Base-by-base conservation (phyloP, 2,888 invertebrate species). In the Athripsodes cinereus region DNA sequence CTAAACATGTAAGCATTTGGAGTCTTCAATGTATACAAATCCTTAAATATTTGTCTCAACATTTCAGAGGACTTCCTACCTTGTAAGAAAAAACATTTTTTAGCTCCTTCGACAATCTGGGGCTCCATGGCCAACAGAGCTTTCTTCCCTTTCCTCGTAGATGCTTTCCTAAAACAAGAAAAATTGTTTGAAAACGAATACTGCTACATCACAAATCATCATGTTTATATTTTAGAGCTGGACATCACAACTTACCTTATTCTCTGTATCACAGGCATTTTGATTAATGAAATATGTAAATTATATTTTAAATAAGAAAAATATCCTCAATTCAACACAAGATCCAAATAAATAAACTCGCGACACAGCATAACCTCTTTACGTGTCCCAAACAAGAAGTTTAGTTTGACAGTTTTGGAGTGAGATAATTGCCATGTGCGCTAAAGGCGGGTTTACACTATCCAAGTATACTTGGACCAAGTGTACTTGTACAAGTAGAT, bases 121-220 rank as follows among this genome's bases (percentile, higher is more conserved):
- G 97, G 91, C 68, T 91, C 95, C 65, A 86, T 83, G 11, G 87
- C 84, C 54, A 88, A 76, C 53, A 98, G 74, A 16, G 88, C 84
- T 67, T 90, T 87, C 72, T 96, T 96, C 19, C 93, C 95, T 71
- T 85, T 88, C 50, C 89, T 88, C 51, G 93, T 94, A 66, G 86
- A 90, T 0, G 96, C 91, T 79, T 95, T 95, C 64, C 94, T 95
- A 72, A 1, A 78, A 59, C 35, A 47, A 48, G 31, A 55, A 20
- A 26, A 40, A 5, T n/a, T 40, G 13, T 8, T 40, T 40, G 13
- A 2, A 2, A 40, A 40, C 40, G 26, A 26, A 26, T 6, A 40
- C 16, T 40, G 40, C 3, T 8, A 31, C 31, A 46, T 11, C n/a
- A 46, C 6, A 46, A 40, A 1, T 40, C 1, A 46, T 53, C 18